Percentiles rank a stretch among this genome's conserved stretches.
Conservation (phyloP, 2,888 invertebrate genomes). For the Teleogryllus oceanicus region DNA sequence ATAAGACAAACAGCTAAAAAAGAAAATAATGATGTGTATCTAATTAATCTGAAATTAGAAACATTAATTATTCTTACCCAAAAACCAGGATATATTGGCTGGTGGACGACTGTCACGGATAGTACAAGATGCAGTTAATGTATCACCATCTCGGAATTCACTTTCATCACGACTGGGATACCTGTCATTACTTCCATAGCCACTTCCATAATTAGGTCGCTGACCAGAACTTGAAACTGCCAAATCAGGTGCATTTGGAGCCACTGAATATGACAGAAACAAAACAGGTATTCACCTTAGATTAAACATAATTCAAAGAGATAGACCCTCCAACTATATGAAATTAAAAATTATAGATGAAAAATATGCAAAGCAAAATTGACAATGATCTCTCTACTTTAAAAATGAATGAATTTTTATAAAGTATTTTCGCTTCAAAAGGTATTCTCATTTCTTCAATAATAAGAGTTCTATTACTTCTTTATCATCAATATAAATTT, state of each 20-base stretch:
- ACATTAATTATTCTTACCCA: slow-evolving; percentile 53
- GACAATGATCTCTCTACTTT: too few relatives aligned
- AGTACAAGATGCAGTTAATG: slow-evolving; percentile 62
- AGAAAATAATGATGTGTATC: too few relatives aligned
- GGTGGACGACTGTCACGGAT: slow-evolving; percentile 69
- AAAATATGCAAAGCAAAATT: too few relatives aligned
- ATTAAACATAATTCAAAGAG: too few relatives aligned
- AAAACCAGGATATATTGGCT: slow-evolving; percentile 70
- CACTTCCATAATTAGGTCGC: neutral
- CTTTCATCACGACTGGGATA: slow-evolving; percentile 44
- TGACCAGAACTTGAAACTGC: neutral
- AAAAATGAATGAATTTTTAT: too few relatives aligned
- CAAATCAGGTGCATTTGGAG: neutral
- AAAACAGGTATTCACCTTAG: too few relatives aligned
- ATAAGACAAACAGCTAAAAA: neutral
- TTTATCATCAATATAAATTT: too few relatives aligned
- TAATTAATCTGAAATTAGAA: neutral
- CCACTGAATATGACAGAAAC: neutral
- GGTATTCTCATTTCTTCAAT: too few relatives aligned
- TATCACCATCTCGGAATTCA: slow-evolving; percentile 59
- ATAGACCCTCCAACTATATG: too few relatives aligned
- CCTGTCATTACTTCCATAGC: neutral
- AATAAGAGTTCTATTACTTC: too few relatives aligned
- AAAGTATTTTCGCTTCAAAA: too few relatives aligned
- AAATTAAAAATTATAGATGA: too few relatives aligned